Conservation (phyloP, 2,113 vertebrate species). For the Cyprinus carpio region DNA sequence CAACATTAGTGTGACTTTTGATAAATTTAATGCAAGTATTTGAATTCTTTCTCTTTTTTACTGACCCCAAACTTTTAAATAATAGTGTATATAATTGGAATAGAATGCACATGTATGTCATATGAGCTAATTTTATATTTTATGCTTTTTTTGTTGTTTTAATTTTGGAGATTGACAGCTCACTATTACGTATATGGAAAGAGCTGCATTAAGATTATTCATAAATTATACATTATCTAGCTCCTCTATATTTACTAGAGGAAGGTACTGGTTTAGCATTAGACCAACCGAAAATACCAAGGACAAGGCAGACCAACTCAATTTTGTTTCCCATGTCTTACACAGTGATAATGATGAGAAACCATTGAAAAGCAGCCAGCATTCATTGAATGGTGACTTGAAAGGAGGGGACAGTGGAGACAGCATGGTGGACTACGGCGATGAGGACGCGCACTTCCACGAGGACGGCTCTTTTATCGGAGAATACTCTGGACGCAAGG, state of each 20-base stretch:
- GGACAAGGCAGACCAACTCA: neutral
- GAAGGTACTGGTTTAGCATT: neutral
- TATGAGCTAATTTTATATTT: neutral
- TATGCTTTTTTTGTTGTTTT: neutral
- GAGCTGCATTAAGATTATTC: neutral
- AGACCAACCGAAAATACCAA: neutral
- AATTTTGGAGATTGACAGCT: neutral
- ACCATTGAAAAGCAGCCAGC: slow-evolving; percentile 90
- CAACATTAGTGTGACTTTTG: too few relatives aligned
- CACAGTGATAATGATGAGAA: slow-evolving; percentile 94
- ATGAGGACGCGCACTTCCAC: slow-evolving; percentile 91
- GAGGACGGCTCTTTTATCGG: slow-evolving; percentile 98
- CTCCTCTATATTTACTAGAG: neutral
- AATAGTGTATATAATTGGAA: neutral
- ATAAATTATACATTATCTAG: neutral
- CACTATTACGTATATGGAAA: neutral
- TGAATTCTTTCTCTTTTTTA: too few relatives aligned
- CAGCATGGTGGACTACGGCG: slow-evolving; percentile 93
- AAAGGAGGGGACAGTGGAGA: slow-evolving; percentile 89
- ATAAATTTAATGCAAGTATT: too few relatives aligned
- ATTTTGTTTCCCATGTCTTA: neutral
- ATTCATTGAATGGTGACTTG: slow-evolving; percentile 82
- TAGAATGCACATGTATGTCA: neutral
- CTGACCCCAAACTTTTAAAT: neutral
- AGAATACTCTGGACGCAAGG: slow-evolving; percentile 88